Evolutionary conservation across 2,797 vertebrate genomes (phyloP).

Genomic region (Menidia menidia): DNA sequence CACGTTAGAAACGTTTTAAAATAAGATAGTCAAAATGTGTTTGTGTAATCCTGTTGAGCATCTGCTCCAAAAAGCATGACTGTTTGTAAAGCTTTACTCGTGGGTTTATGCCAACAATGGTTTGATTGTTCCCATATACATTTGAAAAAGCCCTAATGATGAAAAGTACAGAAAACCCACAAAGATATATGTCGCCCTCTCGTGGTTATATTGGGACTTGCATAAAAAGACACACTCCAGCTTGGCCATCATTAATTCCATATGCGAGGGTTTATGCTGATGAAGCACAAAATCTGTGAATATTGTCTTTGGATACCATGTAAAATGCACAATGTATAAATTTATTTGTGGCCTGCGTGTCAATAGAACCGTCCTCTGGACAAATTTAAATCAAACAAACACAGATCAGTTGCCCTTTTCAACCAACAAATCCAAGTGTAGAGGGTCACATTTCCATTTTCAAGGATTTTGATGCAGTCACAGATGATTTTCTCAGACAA

Average conservation of each 20-base stretch:
- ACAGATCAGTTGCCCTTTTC: not conserved
- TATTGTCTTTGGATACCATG: not conserved
- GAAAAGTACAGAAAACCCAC: not conserved
- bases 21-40: not conserved
- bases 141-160: not conserved
- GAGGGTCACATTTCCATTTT: not conserved
- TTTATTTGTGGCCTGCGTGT: not conserved
- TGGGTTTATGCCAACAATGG: not conserved
- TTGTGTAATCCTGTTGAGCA: not conserved
- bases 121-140: no score
- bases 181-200: slow-evolving; percentile 60
- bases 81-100: not conserved
- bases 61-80: not conserved
- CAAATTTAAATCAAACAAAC: not conserved
- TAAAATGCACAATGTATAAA: not conserved
- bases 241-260: not conserved
- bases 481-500: slow-evolving; percentile 9
- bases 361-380: not conserved
- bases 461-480: slow-evolving; percentile 20
- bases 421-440: not conserved
- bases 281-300: not conserved
- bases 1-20: not conserved
- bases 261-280: not conserved
- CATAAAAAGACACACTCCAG: not conserved
- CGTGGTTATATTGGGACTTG: slow-evolving; percentile 35